Conservation (phyloP, 1,140 invertebrate species). For the Aphidius ervi region DNA sequence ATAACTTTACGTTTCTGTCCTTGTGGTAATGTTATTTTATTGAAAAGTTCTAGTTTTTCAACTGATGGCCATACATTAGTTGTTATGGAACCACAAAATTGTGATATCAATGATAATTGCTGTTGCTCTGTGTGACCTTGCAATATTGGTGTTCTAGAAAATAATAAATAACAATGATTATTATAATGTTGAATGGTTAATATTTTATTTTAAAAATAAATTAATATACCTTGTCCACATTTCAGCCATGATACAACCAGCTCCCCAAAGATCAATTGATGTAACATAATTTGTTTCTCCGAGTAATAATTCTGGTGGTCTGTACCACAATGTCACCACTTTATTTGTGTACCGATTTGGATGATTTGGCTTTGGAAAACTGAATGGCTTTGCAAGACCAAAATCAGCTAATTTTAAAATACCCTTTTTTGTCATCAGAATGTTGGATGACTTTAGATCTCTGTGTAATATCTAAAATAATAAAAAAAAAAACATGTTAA, state of each 20-base stretch:
- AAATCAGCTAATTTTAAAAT: constrained; percentile 91
- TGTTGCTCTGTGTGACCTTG: constrained; percentile 95
- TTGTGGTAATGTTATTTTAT: constrained; percentile 88
- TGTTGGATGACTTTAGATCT: constrained; percentile 99
- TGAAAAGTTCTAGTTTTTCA: constrained; percentile 87
- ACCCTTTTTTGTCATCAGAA: constrained; percentile 95
- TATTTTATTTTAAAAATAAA: not conserved
- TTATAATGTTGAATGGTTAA: not conserved
- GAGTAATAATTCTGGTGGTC: constrained; percentile 83
- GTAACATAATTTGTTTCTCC: constrained; percentile 95
- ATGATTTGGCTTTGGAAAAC: constrained; percentile 62
- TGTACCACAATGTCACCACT: constrained; percentile 97
- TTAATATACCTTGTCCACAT: constrained; percentile 84
- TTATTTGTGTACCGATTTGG: constrained; percentile 87
- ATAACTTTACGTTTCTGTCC: constrained; percentile 63
- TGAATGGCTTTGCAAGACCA: constrained; percentile 87
- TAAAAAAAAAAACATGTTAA: not conserved
- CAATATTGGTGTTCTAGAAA: constrained; percentile 66
- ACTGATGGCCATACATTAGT: constrained; percentile 94
- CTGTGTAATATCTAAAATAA: constrained; percentile 73
- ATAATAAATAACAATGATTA: not conserved
- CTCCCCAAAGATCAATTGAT: constrained; percentile 97
- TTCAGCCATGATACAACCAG: constrained; percentile 98
- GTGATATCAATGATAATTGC: constrained; percentile 91
- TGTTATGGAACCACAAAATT: constrained; percentile 94